Conservation (phyloP, 2,888 invertebrate species). For the Pterostichus madidus region DNA sequence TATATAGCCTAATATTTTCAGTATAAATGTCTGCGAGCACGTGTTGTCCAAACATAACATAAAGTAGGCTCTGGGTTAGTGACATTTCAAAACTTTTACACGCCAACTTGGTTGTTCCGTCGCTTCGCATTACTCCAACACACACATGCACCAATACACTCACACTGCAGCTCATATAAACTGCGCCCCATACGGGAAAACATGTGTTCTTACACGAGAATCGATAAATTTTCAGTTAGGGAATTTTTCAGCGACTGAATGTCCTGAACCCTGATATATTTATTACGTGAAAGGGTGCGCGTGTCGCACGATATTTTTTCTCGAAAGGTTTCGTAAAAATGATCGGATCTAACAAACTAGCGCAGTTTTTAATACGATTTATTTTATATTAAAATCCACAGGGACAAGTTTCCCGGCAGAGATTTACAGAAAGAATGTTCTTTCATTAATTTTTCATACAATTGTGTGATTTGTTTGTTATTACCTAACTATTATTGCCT, state of each 20-base stretch:
- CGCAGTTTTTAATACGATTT: conserved; percentile 1
- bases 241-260: conserved; percentile 56
- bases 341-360: conserved; percentile 40
- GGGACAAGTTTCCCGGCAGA: too few species aligned
- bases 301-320: conserved; percentile 38
- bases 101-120: conserved; percentile 33
- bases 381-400: neutral
- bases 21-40: conserved; percentile 75
- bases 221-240: conserved; percentile 65
- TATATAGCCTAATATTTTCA: conserved; percentile 75
- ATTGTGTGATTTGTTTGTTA: too few species aligned
- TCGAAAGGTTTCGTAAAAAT: conserved; percentile 39
- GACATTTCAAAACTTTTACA: conserved; percentile 75
- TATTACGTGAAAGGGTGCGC: conserved; percentile 57
- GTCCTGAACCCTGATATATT: conserved; percentile 54
- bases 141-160: neutral
- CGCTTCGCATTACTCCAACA: conserved; percentile 25
- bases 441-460: too few species aligned
- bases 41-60: conserved; percentile 76
- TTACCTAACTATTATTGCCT: too few species aligned
- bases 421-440: neutral
- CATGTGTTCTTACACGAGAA: conserved; percentile 60
- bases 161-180: conserved; percentile 32
- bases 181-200: conserved; percentile 45
- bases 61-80: conserved; percentile 72